Percentiles rank a stretch among this genome's conserved stretches.
Conservation (phyloP, 2,113 vertebrate genomes). For the Todiramphus saurophagus region DNA sequence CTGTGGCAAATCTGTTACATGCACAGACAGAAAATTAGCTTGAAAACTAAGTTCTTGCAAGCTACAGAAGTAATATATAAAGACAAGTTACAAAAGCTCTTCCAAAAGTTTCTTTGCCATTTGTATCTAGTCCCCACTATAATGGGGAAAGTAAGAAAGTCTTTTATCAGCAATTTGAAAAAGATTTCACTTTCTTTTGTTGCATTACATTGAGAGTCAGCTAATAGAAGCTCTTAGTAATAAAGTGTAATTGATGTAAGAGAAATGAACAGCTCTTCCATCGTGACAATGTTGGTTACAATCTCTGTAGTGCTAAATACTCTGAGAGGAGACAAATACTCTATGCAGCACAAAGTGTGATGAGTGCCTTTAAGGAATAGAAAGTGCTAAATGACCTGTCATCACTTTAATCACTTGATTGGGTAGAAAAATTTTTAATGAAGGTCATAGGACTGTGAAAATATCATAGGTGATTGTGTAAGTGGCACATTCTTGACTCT, state of each 20-base stretch:
- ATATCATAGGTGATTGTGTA: neutral
- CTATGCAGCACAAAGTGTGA: neutral
- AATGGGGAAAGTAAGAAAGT: neutral
- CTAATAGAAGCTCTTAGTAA: neutral
- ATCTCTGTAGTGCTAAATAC: neutral
- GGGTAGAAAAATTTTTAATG: slow-evolving; percentile 45
- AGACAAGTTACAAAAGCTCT: neutral
- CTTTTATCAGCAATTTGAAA: neutral
- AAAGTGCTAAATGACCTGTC: slow-evolving; percentile 53
- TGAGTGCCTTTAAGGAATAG: slow-evolving; percentile 16
- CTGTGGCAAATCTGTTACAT: neutral
- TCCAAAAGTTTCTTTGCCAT: neutral
- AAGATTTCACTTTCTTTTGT: neutral
- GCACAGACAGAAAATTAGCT: neutral
- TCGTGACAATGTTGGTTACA: neutral
- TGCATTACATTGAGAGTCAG: neutral
- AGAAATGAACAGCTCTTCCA: neutral
- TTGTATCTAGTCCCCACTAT: neutral
- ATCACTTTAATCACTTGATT: slow-evolving; percentile 49
- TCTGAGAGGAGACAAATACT: neutral
- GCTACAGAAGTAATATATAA: neutral
- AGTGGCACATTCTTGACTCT: neutral
- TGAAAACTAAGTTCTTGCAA: neutral
- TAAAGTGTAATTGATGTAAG: neutral
- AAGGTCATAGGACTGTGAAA: slow-evolving; percentile 32